A percentile compares a stretch with the other conserved stretches of the same genome.
phyloP scores from a whole-genome alignment of 2,797 vertebrate species.

The Phoebastria nigripes region DNA sequence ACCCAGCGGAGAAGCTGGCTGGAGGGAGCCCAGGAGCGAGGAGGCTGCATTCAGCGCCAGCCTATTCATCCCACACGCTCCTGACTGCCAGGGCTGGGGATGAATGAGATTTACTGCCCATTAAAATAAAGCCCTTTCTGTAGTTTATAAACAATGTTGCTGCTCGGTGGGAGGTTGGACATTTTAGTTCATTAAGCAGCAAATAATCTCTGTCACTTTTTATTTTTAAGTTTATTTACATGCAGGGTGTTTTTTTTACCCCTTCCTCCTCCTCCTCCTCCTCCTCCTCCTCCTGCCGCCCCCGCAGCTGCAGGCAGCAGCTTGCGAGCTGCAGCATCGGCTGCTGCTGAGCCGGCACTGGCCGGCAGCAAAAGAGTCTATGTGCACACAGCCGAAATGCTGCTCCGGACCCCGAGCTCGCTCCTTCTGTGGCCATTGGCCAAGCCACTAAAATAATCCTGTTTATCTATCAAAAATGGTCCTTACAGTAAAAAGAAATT shows the following conservation, averaged over 20 bases:
- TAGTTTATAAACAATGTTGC: conserved; percentile 41
- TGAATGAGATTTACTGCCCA: conserved; percentile 57
- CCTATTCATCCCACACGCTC: background rate
- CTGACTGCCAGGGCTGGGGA: background rate
- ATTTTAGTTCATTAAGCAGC: conserved; percentile 49
- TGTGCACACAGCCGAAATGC: fast-evolving
- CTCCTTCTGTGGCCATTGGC: background rate
- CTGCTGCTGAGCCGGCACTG: background rate
- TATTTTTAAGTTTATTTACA: conserved; percentile 46
- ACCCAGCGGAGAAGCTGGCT: background rate
- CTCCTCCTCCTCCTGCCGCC: background rate
- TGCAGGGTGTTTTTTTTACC: background rate
- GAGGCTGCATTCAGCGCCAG: background rate
- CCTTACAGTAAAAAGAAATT: background rate
- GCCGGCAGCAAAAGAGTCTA: background rate
- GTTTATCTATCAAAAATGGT: background rate
- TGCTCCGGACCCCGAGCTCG: background rate
- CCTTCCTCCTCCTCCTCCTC: background rate
- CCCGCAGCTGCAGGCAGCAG: background rate
- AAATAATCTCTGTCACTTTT: conserved; percentile 40
- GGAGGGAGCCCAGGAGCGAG: background rate
- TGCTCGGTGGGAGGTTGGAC: conserved; percentile 12
- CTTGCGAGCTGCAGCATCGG: background rate
- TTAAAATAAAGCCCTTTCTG: conserved; percentile 54
- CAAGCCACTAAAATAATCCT: conserved; percentile 1